A percentile compares a stretch with the other conserved stretches of the same genome.
Conservation (phyloP, 2,888 invertebrate genomes). For the Erebia palarica region DNA sequence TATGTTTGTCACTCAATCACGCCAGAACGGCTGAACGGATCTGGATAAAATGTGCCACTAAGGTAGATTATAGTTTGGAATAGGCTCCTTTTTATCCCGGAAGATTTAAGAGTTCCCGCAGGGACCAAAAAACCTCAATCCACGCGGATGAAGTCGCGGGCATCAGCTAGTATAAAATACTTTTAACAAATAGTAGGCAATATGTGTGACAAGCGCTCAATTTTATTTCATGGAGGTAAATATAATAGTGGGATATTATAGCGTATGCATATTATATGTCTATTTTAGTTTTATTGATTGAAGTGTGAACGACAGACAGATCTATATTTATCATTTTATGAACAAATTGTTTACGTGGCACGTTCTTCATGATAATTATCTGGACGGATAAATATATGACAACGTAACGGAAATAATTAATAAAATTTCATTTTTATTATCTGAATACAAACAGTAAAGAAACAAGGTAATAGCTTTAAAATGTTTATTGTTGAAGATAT, state of each 20-base stretch:
- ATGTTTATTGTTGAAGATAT: background rate
- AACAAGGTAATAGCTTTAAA: slow-evolving; percentile 6
- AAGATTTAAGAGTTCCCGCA: too few relatives aligned
- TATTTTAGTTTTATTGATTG: slow-evolving; percentile 69
- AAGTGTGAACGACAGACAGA: slow-evolving; percentile 52
- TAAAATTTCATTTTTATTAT: slow-evolving; percentile 24
- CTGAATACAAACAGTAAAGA: slow-evolving; percentile 21
- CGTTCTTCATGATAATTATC: slow-evolving; percentile 25
- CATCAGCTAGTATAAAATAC: too few relatives aligned
- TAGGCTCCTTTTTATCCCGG: too few relatives aligned
- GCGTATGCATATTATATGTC: too few relatives aligned
- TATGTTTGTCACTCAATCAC: too few relatives aligned
- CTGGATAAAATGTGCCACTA: too few relatives aligned
- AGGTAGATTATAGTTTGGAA: too few relatives aligned
- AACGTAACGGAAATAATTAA: slow-evolving; percentile 24
- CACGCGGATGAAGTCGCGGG: too few relatives aligned
- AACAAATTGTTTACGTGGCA: slow-evolving; percentile 29
- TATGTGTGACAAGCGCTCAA: slow-evolving; percentile 5
- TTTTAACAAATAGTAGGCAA: background rate
- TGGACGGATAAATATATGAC: slow-evolving; percentile 25
- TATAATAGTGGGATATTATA: slow-evolving; percentile 29
- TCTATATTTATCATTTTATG: slow-evolving; percentile 31
- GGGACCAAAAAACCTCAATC: too few relatives aligned
- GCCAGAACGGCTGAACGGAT: too few relatives aligned
- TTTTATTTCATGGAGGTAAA: slow-evolving; percentile 34